Evolutionary conservation across 2,888 invertebrate species (phyloP).

Genomic region (Blastobasis lacticolella): DNA sequence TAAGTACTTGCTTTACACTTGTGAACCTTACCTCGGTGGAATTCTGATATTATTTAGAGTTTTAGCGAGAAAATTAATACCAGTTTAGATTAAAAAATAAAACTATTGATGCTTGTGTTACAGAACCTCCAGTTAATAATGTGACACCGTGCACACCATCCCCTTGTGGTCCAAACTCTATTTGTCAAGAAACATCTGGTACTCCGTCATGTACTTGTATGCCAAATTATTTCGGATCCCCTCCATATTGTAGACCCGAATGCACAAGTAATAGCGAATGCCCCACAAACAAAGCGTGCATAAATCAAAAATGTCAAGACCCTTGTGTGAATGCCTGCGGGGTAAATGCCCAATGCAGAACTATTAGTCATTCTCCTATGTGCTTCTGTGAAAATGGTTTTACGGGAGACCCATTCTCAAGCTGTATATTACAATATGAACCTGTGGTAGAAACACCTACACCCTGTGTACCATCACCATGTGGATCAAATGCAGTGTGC

Average conservation of each 20-base stretch:
- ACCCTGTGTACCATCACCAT: conserved; percentile 77
- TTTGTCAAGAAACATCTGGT: conserved; percentile 72
- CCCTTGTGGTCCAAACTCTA: conserved; percentile 79
- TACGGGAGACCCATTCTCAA: conserved; percentile 80
- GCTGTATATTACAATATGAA: conserved; percentile 66
- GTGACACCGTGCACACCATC: conserved; percentile 79
- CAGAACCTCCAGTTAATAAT: conserved; percentile 68
- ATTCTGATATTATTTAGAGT: too few relatives aligned
- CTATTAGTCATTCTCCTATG: conserved; percentile 83
- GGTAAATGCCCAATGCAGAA: conserved; percentile 79
- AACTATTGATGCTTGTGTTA: conserved; percentile 12
- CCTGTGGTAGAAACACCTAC: conserved; percentile 54
- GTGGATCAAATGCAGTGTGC: conserved; percentile 78
- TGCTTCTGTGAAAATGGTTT: conserved; percentile 80
- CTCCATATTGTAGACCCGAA: conserved; percentile 85
- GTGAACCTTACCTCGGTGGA: too few relatives aligned
- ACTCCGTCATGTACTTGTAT: conserved; percentile 81
- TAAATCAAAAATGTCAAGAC: conserved; percentile 78
- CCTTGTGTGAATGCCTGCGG: conserved; percentile 84
- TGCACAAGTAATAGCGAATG: conserved; percentile 83
- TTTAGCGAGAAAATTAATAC: too few relatives aligned
- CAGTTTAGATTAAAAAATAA: too few relatives aligned
- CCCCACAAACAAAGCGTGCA: conserved; percentile 76
- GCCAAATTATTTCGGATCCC: conserved; percentile 79
- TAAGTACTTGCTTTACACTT: conserved; percentile 28